Conservation (phyloP, 2,888 invertebrate genomes). For the Asteroscopus sphinx region DNA sequence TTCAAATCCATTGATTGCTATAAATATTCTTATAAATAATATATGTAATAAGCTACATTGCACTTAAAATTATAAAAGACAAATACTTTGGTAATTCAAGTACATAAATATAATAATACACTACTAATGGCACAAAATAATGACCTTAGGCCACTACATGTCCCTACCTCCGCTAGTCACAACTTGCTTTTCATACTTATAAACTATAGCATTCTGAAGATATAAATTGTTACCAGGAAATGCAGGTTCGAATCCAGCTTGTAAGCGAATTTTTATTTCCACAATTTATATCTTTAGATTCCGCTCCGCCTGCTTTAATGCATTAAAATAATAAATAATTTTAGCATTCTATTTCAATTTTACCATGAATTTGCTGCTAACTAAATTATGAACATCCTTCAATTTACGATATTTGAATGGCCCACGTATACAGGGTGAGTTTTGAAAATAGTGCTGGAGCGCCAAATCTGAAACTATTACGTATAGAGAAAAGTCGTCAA, state of each 20-base stretch:
- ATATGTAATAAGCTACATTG: conserved; percentile 32
- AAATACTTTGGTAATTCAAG: conserved; percentile 37
- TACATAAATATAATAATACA: conserved; percentile 14
- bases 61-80: conserved; percentile 24
- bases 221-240: too few species aligned
- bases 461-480: too few species aligned
- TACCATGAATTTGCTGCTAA: too few species aligned
- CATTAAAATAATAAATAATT: too few species aligned
- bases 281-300: too few species aligned
- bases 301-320: too few species aligned
- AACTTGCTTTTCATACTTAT: conserved; percentile 16
- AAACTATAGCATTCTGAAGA: conserved; percentile 10
- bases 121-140: conserved; percentile 50
- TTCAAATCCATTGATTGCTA: conserved; percentile 15
- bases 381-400: neutral
- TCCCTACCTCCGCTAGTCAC: conserved; percentile 28
- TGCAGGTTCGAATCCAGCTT: too few species aligned
- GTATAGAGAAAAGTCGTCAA: too few species aligned
- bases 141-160: conserved; percentile 35
- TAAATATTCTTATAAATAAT: conserved; percentile 1
- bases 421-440: too few species aligned
- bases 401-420: conserved; percentile 1
- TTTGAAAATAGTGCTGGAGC: too few species aligned
- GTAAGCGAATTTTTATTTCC: too few species aligned
- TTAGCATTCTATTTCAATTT: too few species aligned